These are phyloP conservation scores for Caenorhabditis brenneri DNA, from an alignment of 1,140 invertebrate species.

Conservation along the genomic window DNA sequence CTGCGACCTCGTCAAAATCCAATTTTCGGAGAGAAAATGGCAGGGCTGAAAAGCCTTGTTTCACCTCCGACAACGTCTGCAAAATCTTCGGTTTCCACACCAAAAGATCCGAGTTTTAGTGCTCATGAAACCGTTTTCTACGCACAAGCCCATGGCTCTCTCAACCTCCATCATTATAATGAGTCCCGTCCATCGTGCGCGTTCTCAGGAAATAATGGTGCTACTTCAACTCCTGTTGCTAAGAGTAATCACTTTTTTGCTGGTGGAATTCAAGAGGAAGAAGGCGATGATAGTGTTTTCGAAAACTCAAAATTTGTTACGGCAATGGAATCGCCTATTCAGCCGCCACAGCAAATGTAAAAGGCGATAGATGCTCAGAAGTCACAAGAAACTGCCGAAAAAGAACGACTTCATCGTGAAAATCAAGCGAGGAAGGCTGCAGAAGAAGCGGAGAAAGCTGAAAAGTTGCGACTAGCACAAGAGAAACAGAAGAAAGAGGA, in stretches of 20 bases:
- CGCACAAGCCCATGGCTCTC: not conserved
- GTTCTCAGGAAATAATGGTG: not conserved
- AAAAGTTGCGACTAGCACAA: no score
- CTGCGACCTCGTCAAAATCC: not conserved
- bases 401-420: no score
- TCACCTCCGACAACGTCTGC: not conserved
- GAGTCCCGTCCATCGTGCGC: not conserved
- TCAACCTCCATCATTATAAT: constrained; percentile 1
- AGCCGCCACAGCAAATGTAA: no score
- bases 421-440: no score
- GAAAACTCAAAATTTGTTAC: not conserved
- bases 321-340: not conserved
- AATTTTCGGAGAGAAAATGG: not conserved
- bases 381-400: no score
- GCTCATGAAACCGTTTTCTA: constrained; percentile 1
- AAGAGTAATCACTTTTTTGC: not conserved
- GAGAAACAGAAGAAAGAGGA: not conserved
- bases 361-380: no score
- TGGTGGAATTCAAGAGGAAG: not conserved
- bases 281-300: constrained; percentile 8
- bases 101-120: not conserved
- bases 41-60: not conserved
- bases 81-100: not conserved
- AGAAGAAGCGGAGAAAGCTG: no score
- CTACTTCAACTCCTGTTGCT: not conserved